phyloP scores from a whole-genome alignment of 2,113 vertebrate genomes.

The Trachemys scripta region DNA sequence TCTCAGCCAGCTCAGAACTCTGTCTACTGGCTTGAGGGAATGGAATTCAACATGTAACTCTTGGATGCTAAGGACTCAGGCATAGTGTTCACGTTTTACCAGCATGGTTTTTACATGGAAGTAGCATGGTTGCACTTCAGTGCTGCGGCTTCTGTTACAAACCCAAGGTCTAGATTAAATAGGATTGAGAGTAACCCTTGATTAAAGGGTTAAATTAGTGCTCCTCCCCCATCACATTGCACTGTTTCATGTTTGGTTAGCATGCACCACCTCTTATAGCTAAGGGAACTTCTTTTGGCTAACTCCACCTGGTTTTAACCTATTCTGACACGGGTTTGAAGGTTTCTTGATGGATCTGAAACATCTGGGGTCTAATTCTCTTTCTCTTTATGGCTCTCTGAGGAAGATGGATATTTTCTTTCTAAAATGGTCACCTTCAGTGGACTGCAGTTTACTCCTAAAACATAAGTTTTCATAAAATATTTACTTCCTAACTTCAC shows the following conservation, averaged over 20 bases:
- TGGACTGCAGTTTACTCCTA: not conserved
- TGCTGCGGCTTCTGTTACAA: not conserved
- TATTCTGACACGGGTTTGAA: not conserved
- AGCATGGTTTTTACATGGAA: not conserved
- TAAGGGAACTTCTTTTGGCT: not conserved
- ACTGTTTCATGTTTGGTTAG: not conserved
- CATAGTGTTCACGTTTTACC: not conserved
- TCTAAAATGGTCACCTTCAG: not conserved
- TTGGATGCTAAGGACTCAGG: not conserved
- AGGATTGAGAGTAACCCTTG: not conserved
- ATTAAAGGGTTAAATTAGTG: not conserved
- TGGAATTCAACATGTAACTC: not conserved
- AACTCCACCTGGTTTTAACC: not conserved
- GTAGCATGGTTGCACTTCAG: not conserved
- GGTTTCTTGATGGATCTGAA: not conserved
- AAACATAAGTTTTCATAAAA: not conserved
- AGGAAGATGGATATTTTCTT: not conserved
- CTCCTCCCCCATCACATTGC: not conserved
- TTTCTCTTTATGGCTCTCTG: not conserved
- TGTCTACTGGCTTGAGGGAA: not conserved
- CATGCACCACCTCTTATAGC: accelerated
- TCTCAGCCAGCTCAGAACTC: not conserved
- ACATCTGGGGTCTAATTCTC: not conserved
- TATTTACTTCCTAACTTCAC: not conserved
- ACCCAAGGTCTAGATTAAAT: accelerated